Percentiles rank a stretch among this genome's conserved stretches.
Conservation (phyloP, 1,140 invertebrate species). For the Arion vulgaris region DNA sequence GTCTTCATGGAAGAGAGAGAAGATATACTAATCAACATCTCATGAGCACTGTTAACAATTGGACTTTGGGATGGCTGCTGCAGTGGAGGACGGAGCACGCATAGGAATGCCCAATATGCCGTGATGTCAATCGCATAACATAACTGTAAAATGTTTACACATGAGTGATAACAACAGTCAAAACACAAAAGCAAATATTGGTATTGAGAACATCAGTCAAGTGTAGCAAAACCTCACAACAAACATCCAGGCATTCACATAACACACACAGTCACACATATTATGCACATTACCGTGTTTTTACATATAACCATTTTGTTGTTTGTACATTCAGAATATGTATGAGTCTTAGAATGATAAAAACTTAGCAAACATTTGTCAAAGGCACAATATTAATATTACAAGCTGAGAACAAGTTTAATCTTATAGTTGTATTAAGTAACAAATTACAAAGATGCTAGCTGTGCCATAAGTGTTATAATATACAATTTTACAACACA, state of each 20-base stretch:
- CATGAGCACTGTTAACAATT: no score
- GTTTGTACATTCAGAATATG: not conserved
- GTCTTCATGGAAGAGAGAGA: no score
- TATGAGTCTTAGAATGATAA: not conserved
- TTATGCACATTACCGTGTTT: not conserved
- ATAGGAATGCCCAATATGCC: no score
- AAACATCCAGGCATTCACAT: not conserved
- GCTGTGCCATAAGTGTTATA: not conserved
- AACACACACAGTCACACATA: not conserved
- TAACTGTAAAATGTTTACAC: not conserved
- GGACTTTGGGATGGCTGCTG: no score
- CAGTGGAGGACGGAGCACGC: no score
- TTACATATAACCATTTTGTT: not conserved
- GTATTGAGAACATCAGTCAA: no score
- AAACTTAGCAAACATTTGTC: not conserved
- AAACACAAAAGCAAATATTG: no score
- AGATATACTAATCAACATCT: no score
- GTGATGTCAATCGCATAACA: no score
- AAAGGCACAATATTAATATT: slow-evolving; percentile 9
- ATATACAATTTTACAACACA: not conserved
- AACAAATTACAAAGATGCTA: not conserved
- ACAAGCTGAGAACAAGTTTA: not conserved
- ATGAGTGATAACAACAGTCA: no score
- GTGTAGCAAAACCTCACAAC: no score
- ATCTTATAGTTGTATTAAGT: not conserved